phyloP scores from a whole-genome alignment of 1,140 invertebrate species.

The Theocolax elegans region DNA sequence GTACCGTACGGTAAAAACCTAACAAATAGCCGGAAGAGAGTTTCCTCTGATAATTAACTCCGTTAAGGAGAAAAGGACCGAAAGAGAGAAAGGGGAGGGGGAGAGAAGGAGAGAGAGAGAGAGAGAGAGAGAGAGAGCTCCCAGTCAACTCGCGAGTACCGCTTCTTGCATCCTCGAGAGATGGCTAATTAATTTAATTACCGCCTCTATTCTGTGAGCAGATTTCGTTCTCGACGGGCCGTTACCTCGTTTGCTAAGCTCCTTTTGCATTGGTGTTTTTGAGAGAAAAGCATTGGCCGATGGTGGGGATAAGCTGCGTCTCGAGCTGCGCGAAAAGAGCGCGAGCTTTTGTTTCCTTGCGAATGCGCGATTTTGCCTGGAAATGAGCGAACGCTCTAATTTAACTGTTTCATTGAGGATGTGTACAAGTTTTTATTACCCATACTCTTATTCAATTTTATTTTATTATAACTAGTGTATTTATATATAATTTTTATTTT shows the following conservation, averaged over 20 bases:
- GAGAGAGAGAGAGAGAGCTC: slow-evolving; percentile 17
- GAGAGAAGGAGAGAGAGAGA: slow-evolving; percentile 36
- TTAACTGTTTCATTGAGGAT: too few relatives aligned
- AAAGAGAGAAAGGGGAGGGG: slow-evolving; percentile 31
- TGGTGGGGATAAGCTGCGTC: background rate
- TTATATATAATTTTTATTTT: too few relatives aligned
- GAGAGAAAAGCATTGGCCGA: too few relatives aligned
- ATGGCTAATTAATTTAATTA: slow-evolving; percentile 67
- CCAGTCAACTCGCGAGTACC: slow-evolving; percentile 15
- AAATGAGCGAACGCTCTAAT: too few relatives aligned
- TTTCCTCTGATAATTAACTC: slow-evolving; percentile 55
- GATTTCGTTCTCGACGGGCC: slow-evolving; percentile 23
- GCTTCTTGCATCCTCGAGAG: slow-evolving; percentile 58
- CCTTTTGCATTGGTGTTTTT: background rate
- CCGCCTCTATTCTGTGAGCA: slow-evolving; percentile 46
- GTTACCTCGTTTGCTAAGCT: slow-evolving; percentile 1
- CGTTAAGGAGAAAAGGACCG: slow-evolving; percentile 29
- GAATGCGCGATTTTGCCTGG: background rate
- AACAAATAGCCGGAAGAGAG: slow-evolving; percentile 55
- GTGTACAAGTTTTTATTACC: too few relatives aligned
- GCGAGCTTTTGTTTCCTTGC: background rate
- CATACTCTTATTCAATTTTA: too few relatives aligned
- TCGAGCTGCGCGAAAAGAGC: too few relatives aligned
- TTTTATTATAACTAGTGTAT: too few relatives aligned
- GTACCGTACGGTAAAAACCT: slow-evolving; percentile 47